Evolutionary conservation across 2,113 vertebrate genomes (phyloP).

Genomic region (Climacteris rufus): DNA sequence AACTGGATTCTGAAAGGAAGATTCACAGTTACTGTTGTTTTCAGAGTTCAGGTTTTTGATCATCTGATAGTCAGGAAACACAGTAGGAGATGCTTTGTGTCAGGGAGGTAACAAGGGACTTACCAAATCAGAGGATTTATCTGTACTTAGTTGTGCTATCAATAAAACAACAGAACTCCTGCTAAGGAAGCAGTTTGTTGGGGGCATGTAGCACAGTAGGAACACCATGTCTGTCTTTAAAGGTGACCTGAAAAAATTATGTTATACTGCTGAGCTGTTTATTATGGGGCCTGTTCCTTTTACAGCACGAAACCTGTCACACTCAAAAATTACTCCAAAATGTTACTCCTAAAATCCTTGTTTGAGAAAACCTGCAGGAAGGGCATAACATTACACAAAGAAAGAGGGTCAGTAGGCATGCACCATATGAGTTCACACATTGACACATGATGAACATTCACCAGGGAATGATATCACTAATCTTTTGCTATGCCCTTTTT

Average conservation of each 20-base stretch:
- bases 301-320: not conserved
- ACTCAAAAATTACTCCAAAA: not conserved
- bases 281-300: not conserved
- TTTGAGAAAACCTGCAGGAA: not conserved
- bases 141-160: constrained; percentile 24
- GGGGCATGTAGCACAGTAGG: constrained; percentile 36
- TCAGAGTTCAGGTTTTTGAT: constrained; percentile 14
- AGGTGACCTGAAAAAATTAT: constrained; percentile 36
- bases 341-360: not conserved
- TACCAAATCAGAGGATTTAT: constrained; percentile 27
- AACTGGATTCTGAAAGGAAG: not conserved
- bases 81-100: constrained; percentile 15
- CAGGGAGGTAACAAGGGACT: not conserved
- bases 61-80: constrained; percentile 2
- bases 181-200: constrained; percentile 44
- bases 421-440: not conserved
- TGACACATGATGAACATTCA: not conserved
- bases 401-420: not conserved
- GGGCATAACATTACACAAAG: not conserved
- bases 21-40: not conserved
- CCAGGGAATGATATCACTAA: not conserved
- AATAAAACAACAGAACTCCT: constrained; percentile 51
- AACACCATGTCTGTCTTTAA: constrained; percentile 18
- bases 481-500: not conserved
- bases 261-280: constrained; percentile 9